Base-by-base conservation (phyloP, 2,113 vertebrate genomes). In the Calidris pygmaea region DNA sequence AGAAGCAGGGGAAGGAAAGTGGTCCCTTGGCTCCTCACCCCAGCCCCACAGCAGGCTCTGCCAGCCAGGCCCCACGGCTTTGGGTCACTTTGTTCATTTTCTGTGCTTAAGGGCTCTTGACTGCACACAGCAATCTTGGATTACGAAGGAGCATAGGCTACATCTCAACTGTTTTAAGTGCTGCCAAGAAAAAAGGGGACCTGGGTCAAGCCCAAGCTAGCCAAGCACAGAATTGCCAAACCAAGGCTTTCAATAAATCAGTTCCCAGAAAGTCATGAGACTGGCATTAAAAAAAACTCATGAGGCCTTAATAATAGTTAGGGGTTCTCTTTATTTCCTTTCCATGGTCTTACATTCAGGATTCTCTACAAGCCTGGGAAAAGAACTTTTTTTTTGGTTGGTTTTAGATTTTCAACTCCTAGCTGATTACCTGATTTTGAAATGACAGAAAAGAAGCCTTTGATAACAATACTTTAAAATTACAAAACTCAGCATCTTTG, bases 191-290 rank as follows among this genome's bases (percentile, higher is more conserved):
- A 72, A 92, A 93, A 85, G 39, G 80, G 62, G 70, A 82, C 84
- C 91, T 93, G 84, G 92, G 70, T 93, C 85, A 93, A 87, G 83
- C 56, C 66, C 80, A 91, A 92, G 56, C 79, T 88, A 95, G 94
- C 56, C 84, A 95, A 96, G 84, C 53, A 68, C 66, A 87, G 91
- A 89, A 82, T 30, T 87, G 70, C 93, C 94, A 95, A 92, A 92
- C 70, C 37, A 60, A 95, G 55, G 52, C 80, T 78, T 96, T 96
- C 90, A 96, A 87, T 83, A 96, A 85, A 78, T 89, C 50, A 12
- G 84, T 95, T 91, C 95, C 66, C 94, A 93, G 89, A 96, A 96
- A 96, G 73, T 94, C 90, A 89, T 82, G 73, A 79, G 92, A 55
- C 66, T 79, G 71, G 91, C 80, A 89, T 85, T 89, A 81, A 84